A percentile compares a stretch with the other conserved stretches of the same genome.
phyloP scores from a whole-genome alignment of 2,888 invertebrate genomes.

The Cantharis rufa region DNA sequence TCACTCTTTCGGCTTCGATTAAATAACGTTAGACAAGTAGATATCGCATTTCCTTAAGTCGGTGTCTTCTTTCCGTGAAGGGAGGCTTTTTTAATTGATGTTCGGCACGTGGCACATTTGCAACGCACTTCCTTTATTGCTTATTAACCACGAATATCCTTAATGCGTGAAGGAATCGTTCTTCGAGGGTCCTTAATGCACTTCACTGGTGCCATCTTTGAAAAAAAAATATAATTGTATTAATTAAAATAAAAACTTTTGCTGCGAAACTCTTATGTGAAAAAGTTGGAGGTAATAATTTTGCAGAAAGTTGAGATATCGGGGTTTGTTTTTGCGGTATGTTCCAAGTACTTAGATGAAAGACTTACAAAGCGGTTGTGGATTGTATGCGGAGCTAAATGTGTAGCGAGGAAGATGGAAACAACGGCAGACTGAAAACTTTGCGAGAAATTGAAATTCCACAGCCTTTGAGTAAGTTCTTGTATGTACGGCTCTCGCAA shows the following conservation, averaged over 20 bases:
- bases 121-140: constrained; percentile 8
- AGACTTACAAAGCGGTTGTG: constrained; percentile 47
- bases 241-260: neutral
- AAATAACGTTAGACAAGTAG: constrained; percentile 25
- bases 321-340: constrained; percentile 39
- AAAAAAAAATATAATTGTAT: too few species aligned
- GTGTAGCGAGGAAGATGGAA: constrained; percentile 36
- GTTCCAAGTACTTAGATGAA: constrained; percentile 44
- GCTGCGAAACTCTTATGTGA: neutral
- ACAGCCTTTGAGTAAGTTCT: constrained; percentile 45
- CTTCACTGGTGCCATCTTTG: neutral
- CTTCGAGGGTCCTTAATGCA: neutral
- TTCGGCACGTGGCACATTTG: constrained; percentile 10
- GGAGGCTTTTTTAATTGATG: constrained; percentile 23
- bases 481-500: constrained; percentile 38
- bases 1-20: constrained; percentile 41
- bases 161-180: constrained; percentile 21
- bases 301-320: constrained; percentile 10
- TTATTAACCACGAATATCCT: constrained; percentile 19
- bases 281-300: constrained; percentile 18
- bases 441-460: constrained; percentile 51
- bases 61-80: constrained; percentile 8
- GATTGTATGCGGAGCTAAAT: constrained; percentile 36
- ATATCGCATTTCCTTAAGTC: constrained; percentile 13
- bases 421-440: constrained; percentile 44